These are phyloP conservation scores for Megalonaias nervosa DNA, from an alignment of 1,140 invertebrate species.

Conservation along the genomic window DNA sequence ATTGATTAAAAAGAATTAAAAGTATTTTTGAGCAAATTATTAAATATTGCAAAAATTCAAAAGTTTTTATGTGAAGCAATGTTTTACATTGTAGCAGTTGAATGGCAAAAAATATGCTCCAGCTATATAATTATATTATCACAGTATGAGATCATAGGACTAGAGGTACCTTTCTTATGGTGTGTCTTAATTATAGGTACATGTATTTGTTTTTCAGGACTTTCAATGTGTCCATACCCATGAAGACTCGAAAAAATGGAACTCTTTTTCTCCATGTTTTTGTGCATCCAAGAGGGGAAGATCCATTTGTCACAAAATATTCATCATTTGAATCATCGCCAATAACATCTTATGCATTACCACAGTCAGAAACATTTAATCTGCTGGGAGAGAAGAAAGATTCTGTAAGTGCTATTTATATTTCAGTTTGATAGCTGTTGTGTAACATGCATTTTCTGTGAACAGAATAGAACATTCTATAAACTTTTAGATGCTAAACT, in stretches of 20 bases:
- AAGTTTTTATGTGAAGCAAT: background rate
- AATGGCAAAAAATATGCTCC: background rate
- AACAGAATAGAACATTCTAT: background rate
- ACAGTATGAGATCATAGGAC: background rate
- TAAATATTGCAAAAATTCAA: too few relatives aligned
- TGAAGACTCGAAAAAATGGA: conserved; percentile 83
- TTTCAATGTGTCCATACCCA: conserved; percentile 75
- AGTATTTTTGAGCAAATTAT: background rate
- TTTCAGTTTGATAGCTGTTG: background rate
- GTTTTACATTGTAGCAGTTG: background rate
- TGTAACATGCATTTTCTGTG: background rate
- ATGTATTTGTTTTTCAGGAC: conserved; percentile 35
- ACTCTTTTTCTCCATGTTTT: conserved; percentile 79
- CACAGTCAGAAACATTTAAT: conserved; percentile 83
- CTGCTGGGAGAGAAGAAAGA: conserved; percentile 72
- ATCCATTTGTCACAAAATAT: conserved; percentile 47
- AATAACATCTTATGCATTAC: conserved; percentile 81
- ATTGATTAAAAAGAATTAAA: too few relatives aligned
- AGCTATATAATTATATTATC: background rate
- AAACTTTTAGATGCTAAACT: too few relatives aligned
- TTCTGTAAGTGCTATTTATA: background rate
- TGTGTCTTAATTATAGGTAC: too few relatives aligned
- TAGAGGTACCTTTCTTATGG: background rate
- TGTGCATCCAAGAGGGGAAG: conserved; percentile 50
- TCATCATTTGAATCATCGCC: conserved; percentile 73